Percentiles rank a stretch among this genome's conserved stretches.
Conservation (phyloP, 2,113 vertebrate species). For the Lasiurus borealis region DNA sequence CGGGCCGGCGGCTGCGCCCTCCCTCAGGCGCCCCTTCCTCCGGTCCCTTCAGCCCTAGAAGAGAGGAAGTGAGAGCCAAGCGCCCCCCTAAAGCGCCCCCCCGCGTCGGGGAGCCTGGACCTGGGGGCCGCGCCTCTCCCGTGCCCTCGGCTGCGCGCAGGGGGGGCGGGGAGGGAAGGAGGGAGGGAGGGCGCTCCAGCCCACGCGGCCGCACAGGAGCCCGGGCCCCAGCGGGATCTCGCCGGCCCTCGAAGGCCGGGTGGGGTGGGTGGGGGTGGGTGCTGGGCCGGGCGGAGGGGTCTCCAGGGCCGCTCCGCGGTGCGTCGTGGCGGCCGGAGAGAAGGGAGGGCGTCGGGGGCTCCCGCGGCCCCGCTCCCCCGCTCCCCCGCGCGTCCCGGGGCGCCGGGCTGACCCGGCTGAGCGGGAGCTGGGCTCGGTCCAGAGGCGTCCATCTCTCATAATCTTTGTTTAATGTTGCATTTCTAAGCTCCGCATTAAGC, state of each 20-base stretch:
- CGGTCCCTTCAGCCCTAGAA: background rate
- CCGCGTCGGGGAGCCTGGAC: background rate
- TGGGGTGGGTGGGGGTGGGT: background rate
- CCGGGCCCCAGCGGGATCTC: background rate
- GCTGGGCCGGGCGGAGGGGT: background rate
- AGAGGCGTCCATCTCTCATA: conserved; percentile 83
- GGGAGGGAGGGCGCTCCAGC: background rate
- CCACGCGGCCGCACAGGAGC: background rate
- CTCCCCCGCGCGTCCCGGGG: background rate
- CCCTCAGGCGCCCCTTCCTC: background rate
- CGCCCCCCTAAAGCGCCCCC: background rate
- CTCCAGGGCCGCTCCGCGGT: background rate
- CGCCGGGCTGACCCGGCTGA: conserved; percentile 44
- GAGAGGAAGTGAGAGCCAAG: background rate
- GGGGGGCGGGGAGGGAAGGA: background rate
- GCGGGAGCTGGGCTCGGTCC: conserved; percentile 70
- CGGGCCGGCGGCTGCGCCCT: too few relatives aligned
- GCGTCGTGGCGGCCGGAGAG: background rate
- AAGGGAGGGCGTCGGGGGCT: accelerated
- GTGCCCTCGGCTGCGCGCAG: accelerated
- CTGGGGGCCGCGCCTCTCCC: background rate
- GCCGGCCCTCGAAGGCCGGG: background rate
- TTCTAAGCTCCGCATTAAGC: conserved; percentile 90
- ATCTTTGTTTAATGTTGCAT: conserved; percentile 92
- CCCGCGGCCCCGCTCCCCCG: too few relatives aligned